phyloP scores from a whole-genome alignment of 1,140 invertebrate genomes.

The Chironomus tepperi region DNA sequence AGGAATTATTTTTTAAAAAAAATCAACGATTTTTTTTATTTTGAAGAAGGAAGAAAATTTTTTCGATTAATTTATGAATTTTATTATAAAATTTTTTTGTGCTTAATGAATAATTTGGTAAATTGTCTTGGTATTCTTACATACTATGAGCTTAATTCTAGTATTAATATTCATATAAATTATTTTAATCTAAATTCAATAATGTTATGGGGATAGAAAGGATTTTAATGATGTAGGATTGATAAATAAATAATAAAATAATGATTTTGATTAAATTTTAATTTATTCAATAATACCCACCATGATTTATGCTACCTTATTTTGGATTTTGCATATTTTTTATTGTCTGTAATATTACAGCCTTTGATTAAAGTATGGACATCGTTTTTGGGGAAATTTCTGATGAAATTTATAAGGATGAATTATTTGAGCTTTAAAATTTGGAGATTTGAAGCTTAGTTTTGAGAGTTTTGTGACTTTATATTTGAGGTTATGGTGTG shows the following conservation, averaged over 20 bases:
- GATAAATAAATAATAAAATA: not conserved
- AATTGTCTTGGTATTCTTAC: too few relatives aligned
- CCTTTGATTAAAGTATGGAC: not conserved
- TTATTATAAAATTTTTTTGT: not conserved
- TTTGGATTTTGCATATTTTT: not conserved
- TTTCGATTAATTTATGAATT: slow-evolving; percentile 25
- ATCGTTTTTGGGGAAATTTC: not conserved
- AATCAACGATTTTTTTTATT: not conserved
- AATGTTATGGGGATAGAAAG: not conserved
- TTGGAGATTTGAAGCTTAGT: not conserved
- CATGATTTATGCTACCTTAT: not conserved
- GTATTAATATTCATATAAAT: too few relatives aligned
- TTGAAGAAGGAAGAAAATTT: slow-evolving; percentile 27
- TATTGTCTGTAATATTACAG: not conserved
- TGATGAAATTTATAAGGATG: not conserved
- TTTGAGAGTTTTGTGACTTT: not conserved
- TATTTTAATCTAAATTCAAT: too few relatives aligned
- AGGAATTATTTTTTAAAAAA: slow-evolving; percentile 27
- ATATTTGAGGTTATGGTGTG: too few relatives aligned
- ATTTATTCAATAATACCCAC: not conserved
- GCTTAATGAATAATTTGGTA: too few relatives aligned
- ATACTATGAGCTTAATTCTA: too few relatives aligned
- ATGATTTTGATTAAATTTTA: not conserved
- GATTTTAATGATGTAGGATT: not conserved
- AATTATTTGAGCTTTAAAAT: not conserved